Percentiles rank a stretch among this genome's conserved stretches.
Conservation (phyloP, 2,888 invertebrate genomes). For the Neoscelio sp. region DNA sequence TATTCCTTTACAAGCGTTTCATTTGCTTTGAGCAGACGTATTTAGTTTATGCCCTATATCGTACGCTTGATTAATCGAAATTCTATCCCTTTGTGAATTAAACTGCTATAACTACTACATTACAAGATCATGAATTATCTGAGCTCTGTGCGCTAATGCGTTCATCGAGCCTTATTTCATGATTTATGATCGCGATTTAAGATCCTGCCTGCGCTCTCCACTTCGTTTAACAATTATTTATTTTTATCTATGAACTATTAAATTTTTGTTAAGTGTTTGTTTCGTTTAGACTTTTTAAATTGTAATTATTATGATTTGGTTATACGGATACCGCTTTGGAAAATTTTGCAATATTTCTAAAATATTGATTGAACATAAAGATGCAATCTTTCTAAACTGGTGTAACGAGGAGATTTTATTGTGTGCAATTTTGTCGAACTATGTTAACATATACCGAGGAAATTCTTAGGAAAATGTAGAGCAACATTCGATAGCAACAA, state of each 20-base stretch:
- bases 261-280: not conserved
- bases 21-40: conserved; percentile 48
- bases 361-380: too few species aligned
- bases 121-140: conserved; percentile 70
- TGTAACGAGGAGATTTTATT: too few species aligned
- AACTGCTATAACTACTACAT: conserved; percentile 70
- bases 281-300: too few species aligned
- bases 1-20: conserved; percentile 35
- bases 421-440: too few species aligned
- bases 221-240: conserved; percentile 39
- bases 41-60: conserved; percentile 42
- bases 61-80: conserved; percentile 70
- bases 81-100: conserved; percentile 69
- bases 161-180: conserved; percentile 63
- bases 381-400: too few species aligned
- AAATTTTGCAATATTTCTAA: too few species aligned
- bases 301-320: too few species aligned
- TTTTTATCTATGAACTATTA: conserved; percentile 38
- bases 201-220: conserved; percentile 20
- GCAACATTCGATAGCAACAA: too few species aligned
- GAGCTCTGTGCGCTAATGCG: conserved; percentile 66
- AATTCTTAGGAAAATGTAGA: too few species aligned
- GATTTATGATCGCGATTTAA: conserved; percentile 63
- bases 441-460: too few species aligned
- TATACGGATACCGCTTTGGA: too few species aligned